Conservation (phyloP, 2,888 invertebrate species). For the Zonitis immaculata region DNA sequence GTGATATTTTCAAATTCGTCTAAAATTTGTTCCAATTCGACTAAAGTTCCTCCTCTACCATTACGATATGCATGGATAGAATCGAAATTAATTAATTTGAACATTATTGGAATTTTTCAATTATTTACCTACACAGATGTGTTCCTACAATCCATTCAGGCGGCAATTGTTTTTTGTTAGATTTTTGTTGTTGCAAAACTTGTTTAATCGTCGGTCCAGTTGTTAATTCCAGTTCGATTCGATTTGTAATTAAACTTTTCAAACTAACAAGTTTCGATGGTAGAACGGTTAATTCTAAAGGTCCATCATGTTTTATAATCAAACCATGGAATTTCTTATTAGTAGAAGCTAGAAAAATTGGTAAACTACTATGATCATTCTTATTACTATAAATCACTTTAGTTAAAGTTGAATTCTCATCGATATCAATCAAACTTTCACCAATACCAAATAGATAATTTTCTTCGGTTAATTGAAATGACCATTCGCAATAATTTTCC, state of each 20-base stretch:
- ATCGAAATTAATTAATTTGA: no score
- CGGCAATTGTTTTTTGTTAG: constrained; percentile 24
- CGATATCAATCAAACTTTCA: constrained; percentile 47
- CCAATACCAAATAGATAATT: constrained; percentile 56
- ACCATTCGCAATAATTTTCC: constrained; percentile 58
- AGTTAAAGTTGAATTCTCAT: constrained; percentile 34
- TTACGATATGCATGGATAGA: no score
- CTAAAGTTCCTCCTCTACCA: constrained; percentile 31
- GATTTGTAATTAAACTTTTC: constrained; percentile 51
- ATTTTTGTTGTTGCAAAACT: constrained; percentile 44
- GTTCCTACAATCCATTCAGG: constrained; percentile 49
- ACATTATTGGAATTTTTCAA: no score
- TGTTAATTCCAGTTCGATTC: constrained; percentile 51
- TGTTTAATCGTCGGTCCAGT: constrained; percentile 52
- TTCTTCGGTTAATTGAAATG: constrained; percentile 53
- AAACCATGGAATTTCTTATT: constrained; percentile 56
- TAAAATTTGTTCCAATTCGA: constrained; percentile 29
- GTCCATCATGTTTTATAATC: constrained; percentile 51
- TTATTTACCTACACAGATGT: constrained; percentile 47
- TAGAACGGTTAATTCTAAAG: constrained; percentile 54
- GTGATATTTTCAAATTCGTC: constrained; percentile 29
- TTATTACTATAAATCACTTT: constrained; percentile 51
- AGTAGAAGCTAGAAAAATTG: constrained; percentile 53
- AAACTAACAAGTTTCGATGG: constrained; percentile 54
- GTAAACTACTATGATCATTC: constrained; percentile 49